Evolutionary conservation across 64 coral and sea anemone species (phyloP).

Genomic region (Exaiptasia diaphana): DNA sequence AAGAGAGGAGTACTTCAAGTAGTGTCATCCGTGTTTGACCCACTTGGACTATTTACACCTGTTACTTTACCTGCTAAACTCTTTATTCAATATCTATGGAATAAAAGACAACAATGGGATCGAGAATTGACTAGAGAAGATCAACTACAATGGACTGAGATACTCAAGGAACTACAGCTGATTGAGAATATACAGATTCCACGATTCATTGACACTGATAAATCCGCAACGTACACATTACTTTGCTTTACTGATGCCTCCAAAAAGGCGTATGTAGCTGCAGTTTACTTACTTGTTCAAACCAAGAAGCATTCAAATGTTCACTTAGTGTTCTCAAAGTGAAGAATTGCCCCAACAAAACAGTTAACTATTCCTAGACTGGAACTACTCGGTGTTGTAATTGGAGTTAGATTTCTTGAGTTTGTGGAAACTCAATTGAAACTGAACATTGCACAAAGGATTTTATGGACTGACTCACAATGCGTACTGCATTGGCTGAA

Average conservation of each 20-base stretch:
- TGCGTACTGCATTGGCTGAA: slow-evolving; percentile 43
- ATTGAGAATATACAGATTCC: background rate
- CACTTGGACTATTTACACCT: slow-evolving; percentile 35
- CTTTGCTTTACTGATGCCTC: slow-evolving; percentile 46
- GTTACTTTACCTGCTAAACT: slow-evolving; percentile 17
- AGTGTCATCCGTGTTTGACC: slow-evolving; percentile 38
- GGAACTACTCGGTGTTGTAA: slow-evolving; percentile 25
- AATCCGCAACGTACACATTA: slow-evolving; percentile 13
- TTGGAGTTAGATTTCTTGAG: slow-evolving; percentile 26
- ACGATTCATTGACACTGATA: slow-evolving; percentile 13
- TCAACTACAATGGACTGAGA: background rate
- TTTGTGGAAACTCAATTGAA: slow-evolving; percentile 23
- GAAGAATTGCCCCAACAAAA: slow-evolving; percentile 17
- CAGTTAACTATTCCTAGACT: slow-evolving; percentile 25
- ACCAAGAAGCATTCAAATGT: background rate
- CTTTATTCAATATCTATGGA: slow-evolving; percentile 35
- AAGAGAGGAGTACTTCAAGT: slow-evolving; percentile 14
- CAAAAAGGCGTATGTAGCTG: background rate
- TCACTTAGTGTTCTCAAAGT: slow-evolving; percentile 37
- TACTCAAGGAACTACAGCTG: background rate
- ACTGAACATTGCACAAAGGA: background rate
- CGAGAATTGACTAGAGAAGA: background rate
- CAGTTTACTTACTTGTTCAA: background rate
- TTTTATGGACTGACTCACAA: slow-evolving; percentile 41
- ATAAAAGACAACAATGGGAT: slow-evolving; percentile 11